Conservation (phyloP, 2,113 vertebrate genomes). For the Dunckerocampus dactyliophorus region DNA sequence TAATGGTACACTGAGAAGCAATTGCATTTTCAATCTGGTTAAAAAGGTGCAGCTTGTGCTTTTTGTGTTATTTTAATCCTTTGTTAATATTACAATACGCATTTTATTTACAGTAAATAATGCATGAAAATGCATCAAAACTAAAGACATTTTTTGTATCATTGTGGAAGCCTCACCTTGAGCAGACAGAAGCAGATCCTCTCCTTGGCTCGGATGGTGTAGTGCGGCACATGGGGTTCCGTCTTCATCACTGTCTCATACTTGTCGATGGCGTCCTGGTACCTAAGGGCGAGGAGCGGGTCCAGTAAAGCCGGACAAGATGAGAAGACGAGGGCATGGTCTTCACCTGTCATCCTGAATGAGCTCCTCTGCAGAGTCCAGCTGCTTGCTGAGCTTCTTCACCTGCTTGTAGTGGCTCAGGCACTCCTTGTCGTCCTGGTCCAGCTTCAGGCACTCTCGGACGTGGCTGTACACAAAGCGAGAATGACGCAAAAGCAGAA, state of each 20-base stretch:
- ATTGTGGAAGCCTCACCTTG: slow-evolving; percentile 59
- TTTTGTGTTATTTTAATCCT: too few species aligned
- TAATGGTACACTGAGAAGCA: too few species aligned
- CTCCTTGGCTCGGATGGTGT: slow-evolving; percentile 75
- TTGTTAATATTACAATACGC: too few species aligned
- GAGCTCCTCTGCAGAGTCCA: slow-evolving; percentile 76
- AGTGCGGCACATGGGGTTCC: slow-evolving; percentile 66
- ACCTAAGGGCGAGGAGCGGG: slow-evolving; percentile 31
- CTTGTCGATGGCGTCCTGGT: slow-evolving; percentile 75
- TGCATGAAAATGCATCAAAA: background rate
- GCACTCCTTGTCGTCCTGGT: slow-evolving; percentile 82
- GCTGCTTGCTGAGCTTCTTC: slow-evolving; percentile 80
- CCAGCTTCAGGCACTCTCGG: slow-evolving; percentile 79
- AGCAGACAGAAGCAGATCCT: slow-evolving; percentile 78
- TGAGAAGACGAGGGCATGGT: background rate
- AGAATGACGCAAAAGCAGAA: too few species aligned
- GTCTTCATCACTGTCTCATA: slow-evolving; percentile 75
- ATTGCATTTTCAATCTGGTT: too few species aligned
- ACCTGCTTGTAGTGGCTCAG: slow-evolving; percentile 81
- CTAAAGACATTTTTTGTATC: background rate
- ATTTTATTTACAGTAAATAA: too few species aligned
- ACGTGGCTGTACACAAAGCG: slow-evolving; percentile 63
- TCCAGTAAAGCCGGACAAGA: background rate
- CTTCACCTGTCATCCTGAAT: slow-evolving; percentile 70
- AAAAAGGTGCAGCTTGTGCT: too few species aligned